phyloP scores from a whole-genome alignment of 2,797 vertebrate genomes.

The Malurus splendens region DNA sequence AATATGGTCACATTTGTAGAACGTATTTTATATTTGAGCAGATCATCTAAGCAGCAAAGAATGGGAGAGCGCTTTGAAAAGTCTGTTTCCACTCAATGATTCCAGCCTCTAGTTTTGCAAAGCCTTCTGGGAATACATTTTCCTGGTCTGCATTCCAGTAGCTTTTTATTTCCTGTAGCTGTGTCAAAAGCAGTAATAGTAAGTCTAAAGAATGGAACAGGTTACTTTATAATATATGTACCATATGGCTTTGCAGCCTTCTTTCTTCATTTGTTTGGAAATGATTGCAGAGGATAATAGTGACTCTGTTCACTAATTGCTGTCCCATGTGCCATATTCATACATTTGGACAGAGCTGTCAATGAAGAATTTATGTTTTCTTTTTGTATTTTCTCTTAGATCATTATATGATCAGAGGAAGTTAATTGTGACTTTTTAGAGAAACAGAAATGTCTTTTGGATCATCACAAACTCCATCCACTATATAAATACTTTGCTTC shows the following conservation, averaged over 20 bases:
- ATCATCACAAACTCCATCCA: background rate
- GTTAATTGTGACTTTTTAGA: conserved; percentile 2
- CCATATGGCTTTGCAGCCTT: conserved; percentile 51
- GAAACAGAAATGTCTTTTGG: background rate
- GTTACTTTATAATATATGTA: conserved; percentile 65
- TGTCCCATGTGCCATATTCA: background rate
- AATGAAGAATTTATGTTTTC: background rate
- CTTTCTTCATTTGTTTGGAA: conserved; percentile 47
- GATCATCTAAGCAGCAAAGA: conserved; percentile 39
- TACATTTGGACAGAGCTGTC: background rate
- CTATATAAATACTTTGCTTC: background rate
- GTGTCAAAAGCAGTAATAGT: conserved; percentile 68
- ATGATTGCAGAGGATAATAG: conserved; percentile 32
- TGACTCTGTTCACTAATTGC: conserved; percentile 32
- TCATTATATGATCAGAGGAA: background rate
- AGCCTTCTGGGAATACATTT: conserved; percentile 71
- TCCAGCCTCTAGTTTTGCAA: conserved; percentile 70
- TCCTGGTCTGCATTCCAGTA: conserved; percentile 72
- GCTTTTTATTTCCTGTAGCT: conserved; percentile 73
- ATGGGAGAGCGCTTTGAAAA: conserved; percentile 60
- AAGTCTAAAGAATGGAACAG: conserved; percentile 64
- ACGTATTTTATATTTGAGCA: conserved; percentile 47
- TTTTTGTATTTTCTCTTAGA: background rate
- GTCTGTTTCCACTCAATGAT: conserved; percentile 74
- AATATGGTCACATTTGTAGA: conserved; percentile 33